These are phyloP conservation scores for Hylaea fasciaria DNA, from an alignment of 2,888 invertebrate genomes.

Conservation along the genomic window DNA sequence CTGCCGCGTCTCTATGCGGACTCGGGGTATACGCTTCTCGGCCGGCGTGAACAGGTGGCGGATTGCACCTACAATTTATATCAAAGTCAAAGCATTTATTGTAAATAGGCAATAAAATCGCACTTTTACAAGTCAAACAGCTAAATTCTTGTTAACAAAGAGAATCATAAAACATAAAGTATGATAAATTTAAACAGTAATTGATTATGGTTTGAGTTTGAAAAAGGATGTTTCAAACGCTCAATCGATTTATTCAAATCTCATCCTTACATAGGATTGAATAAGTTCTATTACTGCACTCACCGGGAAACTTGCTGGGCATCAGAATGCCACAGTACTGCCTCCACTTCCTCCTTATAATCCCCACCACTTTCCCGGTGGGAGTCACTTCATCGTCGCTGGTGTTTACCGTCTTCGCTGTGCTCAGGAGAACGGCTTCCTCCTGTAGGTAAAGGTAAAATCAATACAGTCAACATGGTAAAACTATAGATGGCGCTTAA, in stretches of 20 bases:
- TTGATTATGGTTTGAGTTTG: too few species aligned
- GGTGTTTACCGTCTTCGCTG: constrained; percentile 54
- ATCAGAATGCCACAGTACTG: constrained; percentile 98
- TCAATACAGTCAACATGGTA: too few species aligned
- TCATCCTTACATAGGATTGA: too few species aligned
- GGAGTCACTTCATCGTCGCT: constrained; percentile 75
- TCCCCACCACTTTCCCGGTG: constrained; percentile 90
- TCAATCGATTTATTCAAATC: too few species aligned
- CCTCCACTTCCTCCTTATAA: constrained; percentile 97
- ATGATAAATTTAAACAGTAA: too few species aligned
- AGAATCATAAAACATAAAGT: too few species aligned
- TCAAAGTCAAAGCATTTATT: too few species aligned
- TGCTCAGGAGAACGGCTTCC: constrained; percentile 76
- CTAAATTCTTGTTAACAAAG: too few species aligned
- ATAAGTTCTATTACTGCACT: neutral
- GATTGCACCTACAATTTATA: constrained; percentile 74
- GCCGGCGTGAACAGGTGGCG: constrained; percentile 97
- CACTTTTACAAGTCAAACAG: too few species aligned
- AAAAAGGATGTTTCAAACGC: too few species aligned
- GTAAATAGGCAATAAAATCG: too few species aligned
- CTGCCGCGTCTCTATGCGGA: constrained; percentile 98
- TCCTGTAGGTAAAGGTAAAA: neutral
- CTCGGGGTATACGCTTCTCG: constrained; percentile 96
- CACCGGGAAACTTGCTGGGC: constrained; percentile 88
- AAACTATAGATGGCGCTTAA: too few species aligned